A percentile compares a stretch with the other conserved stretches of the same genome.
phyloP scores from a whole-genome alignment of 92 coral and sea anemone species.

The Porites lobata region DNA sequence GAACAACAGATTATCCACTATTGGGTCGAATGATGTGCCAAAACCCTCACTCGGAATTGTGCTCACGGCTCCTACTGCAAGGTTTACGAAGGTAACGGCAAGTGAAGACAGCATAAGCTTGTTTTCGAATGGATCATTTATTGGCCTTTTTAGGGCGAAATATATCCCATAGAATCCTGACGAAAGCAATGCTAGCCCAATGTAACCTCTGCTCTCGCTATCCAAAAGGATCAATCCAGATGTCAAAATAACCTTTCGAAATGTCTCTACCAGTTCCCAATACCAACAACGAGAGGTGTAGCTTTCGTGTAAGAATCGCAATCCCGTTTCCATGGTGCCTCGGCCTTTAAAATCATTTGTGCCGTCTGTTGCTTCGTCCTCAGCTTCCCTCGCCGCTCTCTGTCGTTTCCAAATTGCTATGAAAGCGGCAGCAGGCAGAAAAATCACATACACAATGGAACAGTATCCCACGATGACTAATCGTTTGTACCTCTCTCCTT shows the following conservation, averaged over 20 bases:
- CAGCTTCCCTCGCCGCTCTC: too few species aligned
- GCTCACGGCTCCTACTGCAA: background rate
- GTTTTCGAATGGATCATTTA: background rate
- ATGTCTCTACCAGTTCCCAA: conserved; percentile 24
- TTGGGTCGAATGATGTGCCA: background rate
- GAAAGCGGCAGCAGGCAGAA: too few species aligned
- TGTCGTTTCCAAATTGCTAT: too few species aligned
- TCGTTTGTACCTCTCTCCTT: too few species aligned
- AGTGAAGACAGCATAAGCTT: background rate
- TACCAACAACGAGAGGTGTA: conserved; percentile 4
- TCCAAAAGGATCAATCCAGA: conserved; percentile 5
- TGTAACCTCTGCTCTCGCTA: too few species aligned
- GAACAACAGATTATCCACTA: background rate
- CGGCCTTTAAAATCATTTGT: too few species aligned
- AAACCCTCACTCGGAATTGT: background rate
- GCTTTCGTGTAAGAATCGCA: background rate
- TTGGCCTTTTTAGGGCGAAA: background rate
- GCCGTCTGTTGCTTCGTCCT: too few species aligned
- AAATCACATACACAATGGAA: too few species aligned
- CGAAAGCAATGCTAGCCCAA: too few species aligned
- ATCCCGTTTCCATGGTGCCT: background rate
- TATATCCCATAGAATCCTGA: background rate
- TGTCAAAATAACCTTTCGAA: conserved; percentile 10
- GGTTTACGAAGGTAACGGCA: background rate
- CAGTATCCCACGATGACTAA: too few species aligned